Conservation (phyloP, 2,113 vertebrate species). For the Pygathrix nemaeus region DNA sequence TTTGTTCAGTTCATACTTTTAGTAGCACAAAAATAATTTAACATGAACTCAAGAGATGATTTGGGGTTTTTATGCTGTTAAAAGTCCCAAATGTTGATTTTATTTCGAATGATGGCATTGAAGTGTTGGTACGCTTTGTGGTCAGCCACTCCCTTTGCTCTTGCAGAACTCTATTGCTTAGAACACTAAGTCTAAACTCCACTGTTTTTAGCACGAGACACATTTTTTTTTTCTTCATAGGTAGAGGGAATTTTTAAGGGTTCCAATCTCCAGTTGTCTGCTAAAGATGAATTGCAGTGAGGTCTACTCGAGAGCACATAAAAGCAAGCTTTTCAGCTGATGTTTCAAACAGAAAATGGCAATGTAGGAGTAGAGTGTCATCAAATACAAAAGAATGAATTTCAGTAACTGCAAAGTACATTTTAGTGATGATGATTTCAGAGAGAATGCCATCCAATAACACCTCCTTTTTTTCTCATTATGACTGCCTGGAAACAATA, state of each 20-base stretch:
- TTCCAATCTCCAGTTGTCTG: neutral
- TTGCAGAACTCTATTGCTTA: neutral
- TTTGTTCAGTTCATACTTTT: neutral
- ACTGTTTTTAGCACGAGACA: neutral
- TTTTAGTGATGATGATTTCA: neutral
- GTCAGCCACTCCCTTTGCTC: neutral
- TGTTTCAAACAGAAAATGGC: neutral
- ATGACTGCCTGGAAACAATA: neutral
- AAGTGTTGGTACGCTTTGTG: neutral
- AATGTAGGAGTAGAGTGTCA: neutral
- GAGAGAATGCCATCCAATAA: neutral
- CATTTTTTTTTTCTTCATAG: neutral
- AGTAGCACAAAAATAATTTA: neutral
- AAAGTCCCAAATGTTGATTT: neutral
- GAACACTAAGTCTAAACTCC: neutral
- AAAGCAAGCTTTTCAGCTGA: neutral
- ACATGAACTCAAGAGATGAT: neutral
- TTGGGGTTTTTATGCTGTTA: neutral
- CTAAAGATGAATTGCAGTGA: neutral
- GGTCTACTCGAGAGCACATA: neutral
- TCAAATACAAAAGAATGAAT: neutral
- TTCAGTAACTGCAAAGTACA: neutral
- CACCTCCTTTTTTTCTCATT: neutral
- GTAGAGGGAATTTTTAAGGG: neutral
- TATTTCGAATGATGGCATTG: neutral